Evolutionary conservation across 1,140 invertebrate genomes (phyloP).

Genomic region (Drosophila rhopaloa): DNA sequence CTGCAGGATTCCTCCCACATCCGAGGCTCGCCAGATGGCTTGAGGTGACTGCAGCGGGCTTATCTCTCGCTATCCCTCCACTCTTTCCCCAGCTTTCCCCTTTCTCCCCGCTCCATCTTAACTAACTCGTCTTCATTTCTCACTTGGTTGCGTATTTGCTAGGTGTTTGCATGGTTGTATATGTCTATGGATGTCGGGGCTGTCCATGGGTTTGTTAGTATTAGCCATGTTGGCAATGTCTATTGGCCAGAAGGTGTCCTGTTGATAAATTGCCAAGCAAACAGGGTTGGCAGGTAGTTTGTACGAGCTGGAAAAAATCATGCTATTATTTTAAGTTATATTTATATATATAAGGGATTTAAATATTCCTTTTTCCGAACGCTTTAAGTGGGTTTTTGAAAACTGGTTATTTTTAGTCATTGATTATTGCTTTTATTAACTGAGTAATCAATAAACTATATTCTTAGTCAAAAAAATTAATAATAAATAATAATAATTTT

Average conservation of each 20-base stretch:
- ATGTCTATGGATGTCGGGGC: slow-evolving; percentile 12
- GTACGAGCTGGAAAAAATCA: not conserved
- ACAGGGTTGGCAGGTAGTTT: slow-evolving; percentile 52
- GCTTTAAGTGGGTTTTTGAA: too few species aligned
- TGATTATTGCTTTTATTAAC: too few species aligned
- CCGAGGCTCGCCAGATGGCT: slow-evolving; percentile 55
- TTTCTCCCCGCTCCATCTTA: slow-evolving; percentile 33
- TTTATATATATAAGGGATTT: too few species aligned
- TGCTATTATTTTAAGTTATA: not conserved
- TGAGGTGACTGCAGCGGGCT: slow-evolving; percentile 49
- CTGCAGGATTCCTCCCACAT: slow-evolving; percentile 13
- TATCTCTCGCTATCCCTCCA: slow-evolving; percentile 34
- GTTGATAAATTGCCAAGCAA: slow-evolving; percentile 42
- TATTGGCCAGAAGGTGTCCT: slow-evolving; percentile 63
- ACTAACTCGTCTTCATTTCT: slow-evolving; percentile 83
- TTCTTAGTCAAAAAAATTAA: too few species aligned
- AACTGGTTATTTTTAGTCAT: too few species aligned
- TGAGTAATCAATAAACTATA: too few species aligned
- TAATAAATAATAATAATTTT: too few species aligned
- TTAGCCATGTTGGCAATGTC: slow-evolving; percentile 66
- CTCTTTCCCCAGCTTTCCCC: not conserved
- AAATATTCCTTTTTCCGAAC: too few species aligned
- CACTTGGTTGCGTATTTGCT: slow-evolving; percentile 77
- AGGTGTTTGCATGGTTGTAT: slow-evolving; percentile 36
- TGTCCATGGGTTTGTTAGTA: slow-evolving; percentile 29